Conservation (phyloP, 2,797 vertebrate genomes). For the Phylloscopus collybita region DNA sequence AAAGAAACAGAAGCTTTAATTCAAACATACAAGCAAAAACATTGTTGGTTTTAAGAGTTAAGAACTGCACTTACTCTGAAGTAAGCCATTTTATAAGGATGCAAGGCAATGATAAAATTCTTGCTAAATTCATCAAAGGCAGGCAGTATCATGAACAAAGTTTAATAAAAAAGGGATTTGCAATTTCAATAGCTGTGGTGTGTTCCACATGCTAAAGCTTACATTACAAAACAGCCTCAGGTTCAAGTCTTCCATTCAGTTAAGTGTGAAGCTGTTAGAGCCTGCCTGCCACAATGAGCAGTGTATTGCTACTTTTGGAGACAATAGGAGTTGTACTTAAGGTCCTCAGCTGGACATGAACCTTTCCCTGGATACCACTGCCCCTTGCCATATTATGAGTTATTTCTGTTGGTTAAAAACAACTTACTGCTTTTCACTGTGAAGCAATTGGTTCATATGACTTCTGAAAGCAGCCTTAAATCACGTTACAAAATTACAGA, state of each 20-base stretch:
- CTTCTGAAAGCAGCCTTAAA: neutral
- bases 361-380: neutral
- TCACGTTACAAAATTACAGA: neutral
- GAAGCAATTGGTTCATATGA: neutral
- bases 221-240: neutral
- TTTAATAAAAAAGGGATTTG: neutral
- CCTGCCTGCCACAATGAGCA: neutral
- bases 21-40: neutral
- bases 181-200: neutral
- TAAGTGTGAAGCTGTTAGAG: neutral
- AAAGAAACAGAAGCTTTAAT: conserved; percentile 9
- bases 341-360: neutral
- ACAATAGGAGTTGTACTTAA: neutral
- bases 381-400: neutral
- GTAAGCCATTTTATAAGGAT: neutral
- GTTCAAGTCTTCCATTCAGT: neutral
- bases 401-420: neutral
- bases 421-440: neutral
- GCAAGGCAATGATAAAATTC: neutral
- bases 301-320: neutral
- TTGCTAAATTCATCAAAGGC: neutral
- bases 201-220: neutral
- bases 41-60: neutral
- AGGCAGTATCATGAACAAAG: neutral
- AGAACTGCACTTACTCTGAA: neutral